Percentiles rank a stretch among this genome's conserved stretches.
Evolutionary conservation across 2,797 vertebrate genomes (phyloP).

Genomic region (Fundulus diaphanus): DNA sequence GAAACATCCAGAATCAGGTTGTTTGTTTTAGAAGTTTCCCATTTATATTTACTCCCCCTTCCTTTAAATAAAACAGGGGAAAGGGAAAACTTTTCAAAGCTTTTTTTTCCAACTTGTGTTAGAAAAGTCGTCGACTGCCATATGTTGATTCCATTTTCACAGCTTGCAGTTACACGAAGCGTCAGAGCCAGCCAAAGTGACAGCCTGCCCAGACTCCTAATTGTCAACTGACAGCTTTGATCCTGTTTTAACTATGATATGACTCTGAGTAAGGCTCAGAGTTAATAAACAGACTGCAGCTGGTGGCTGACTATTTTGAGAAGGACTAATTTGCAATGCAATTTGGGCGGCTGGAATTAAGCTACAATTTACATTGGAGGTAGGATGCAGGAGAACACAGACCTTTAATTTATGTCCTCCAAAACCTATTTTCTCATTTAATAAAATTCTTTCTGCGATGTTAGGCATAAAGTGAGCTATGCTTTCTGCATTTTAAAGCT

Average conservation of each 20-base stretch:
- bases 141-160: slow-evolving; percentile 6
- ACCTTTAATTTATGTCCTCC: neutral
- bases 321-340: slow-evolving; percentile 9
- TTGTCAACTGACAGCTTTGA: slow-evolving; percentile 1
- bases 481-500: slow-evolving; percentile 1
- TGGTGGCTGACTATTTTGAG: slow-evolving; percentile 7
- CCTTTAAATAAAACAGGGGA: slow-evolving; percentile 12
- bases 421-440: neutral
- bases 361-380: neutral
- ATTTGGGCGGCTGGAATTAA: slow-evolving; percentile 2
- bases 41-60: neutral
- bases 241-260: slow-evolving; percentile 6
- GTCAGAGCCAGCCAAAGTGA: neutral
- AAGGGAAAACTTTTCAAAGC: slow-evolving; percentile 5
- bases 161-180: slow-evolving; percentile 1
- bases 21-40: neutral
- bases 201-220: slow-evolving; percentile 7
- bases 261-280: slow-evolving; percentile 2
- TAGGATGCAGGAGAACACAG: neutral
- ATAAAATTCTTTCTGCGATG: neutral
- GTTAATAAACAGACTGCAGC: slow-evolving; percentile 21
- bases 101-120: neutral
- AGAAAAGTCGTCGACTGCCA: slow-evolving; percentile 1
- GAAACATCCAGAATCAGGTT: neutral
- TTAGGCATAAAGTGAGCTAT: neutral